Conservation (phyloP, 1,140 invertebrate genomes). For the Drosophila navojoa region DNA sequence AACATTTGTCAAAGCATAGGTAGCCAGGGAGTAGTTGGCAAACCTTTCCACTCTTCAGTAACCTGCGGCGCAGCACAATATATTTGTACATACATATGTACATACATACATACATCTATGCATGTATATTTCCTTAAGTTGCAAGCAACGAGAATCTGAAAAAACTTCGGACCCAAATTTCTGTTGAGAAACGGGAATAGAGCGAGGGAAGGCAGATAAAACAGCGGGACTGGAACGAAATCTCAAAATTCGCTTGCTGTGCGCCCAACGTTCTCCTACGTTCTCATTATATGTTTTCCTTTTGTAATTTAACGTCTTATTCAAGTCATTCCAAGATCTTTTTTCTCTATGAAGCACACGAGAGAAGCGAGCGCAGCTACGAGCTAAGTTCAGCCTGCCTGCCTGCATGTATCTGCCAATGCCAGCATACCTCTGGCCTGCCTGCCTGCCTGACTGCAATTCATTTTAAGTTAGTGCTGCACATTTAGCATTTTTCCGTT, state of each 20-base stretch:
- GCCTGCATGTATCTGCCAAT: conserved; percentile 2
- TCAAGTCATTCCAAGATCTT: conserved; percentile 61
- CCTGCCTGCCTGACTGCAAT: conserved; percentile 2
- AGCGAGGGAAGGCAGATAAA: conserved; percentile 15
- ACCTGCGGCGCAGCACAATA: conserved; percentile 34
- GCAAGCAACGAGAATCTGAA: conserved; percentile 18
- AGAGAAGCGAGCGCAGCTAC: conserved; percentile 10
- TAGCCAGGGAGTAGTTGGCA: conserved; percentile 12
- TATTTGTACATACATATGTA: too few species aligned
- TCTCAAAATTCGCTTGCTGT: conserved; percentile 45
- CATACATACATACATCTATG: too few species aligned
- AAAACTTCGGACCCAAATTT: not conserved
- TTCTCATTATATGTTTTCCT: conserved; percentile 56
- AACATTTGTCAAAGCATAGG: conserved; percentile 42
- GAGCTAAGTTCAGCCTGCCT: not conserved
- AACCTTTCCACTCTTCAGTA: conserved; percentile 24
- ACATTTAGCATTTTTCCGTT: too few species aligned
- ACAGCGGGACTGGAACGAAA: conserved; percentile 38
- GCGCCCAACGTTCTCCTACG: conserved; percentile 21
- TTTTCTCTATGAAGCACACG: conserved; percentile 41
- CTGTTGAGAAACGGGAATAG: not conserved
- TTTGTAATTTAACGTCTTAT: conserved; percentile 74
- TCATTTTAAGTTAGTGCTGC: not conserved
- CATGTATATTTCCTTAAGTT: too few species aligned
- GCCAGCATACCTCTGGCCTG: not conserved